Evolutionary conservation across 1,140 invertebrate genomes (phyloP).

Genomic region (Pseudomyrmex gracilis): DNA sequence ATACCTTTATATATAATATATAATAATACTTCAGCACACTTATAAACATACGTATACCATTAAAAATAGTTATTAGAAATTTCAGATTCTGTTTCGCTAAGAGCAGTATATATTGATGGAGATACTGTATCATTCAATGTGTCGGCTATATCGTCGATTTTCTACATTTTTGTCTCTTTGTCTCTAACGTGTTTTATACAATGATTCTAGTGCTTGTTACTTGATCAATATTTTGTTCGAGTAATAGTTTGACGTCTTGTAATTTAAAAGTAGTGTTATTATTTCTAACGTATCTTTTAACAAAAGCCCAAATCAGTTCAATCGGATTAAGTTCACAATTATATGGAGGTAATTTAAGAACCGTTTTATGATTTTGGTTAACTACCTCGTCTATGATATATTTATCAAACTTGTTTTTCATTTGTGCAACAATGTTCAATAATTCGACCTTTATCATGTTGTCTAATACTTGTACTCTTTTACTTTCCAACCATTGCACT

Average conservation of each 20-base stretch:
- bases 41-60: no score
- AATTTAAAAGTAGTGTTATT: not conserved
- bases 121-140: no score
- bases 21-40: no score
- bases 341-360: slow-evolving; percentile 22
- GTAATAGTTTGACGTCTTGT: not conserved
- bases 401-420: not conserved
- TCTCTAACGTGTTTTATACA: not conserved
- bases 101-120: no score
- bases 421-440: not conserved
- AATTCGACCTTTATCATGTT: not conserved
- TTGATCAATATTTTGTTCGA: not conserved
- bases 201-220: not conserved
- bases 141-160: no score
- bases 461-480: not conserved
- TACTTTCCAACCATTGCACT: slow-evolving; percentile 3
- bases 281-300: not conserved
- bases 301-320: slow-evolving; percentile 9
- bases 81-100: no score
- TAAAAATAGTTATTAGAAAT: no score
- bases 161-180: not conserved
- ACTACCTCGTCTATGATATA: slow-evolving; percentile 21
- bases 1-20: no score
- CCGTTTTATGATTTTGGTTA: not conserved
- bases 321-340: slow-evolving; percentile 34